Evolutionary conservation across 2,888 invertebrate genomes (phyloP).

Genomic region (Drosophila emarginata): DNA sequence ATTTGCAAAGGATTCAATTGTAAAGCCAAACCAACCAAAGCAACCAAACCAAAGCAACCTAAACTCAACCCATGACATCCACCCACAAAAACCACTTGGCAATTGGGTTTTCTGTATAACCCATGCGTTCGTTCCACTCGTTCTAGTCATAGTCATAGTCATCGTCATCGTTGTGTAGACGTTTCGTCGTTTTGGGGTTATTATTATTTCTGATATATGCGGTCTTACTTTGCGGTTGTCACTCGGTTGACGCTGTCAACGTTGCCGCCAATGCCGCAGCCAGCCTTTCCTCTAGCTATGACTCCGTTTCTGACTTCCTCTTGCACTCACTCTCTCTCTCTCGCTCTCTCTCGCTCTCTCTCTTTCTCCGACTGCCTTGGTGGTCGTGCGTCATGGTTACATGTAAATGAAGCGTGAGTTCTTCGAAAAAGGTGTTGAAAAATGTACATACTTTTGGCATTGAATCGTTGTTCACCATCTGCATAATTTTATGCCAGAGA

Average conservation of each 20-base stretch:
- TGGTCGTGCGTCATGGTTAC: conserved; percentile 65
- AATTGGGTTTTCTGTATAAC: conserved; percentile 40
- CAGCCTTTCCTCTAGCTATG: conserved; percentile 17
- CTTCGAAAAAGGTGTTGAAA: conserved; percentile 78
- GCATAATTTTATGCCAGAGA: conserved; percentile 69
- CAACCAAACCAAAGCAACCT: neutral
- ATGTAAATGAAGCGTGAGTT: conserved; percentile 80
- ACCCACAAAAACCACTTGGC: conserved; percentile 40
- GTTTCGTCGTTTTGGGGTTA: conserved; percentile 48
- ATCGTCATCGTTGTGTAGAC: conserved; percentile 23
- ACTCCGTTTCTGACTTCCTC: conserved; percentile 25
- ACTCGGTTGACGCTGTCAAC: conserved; percentile 57
- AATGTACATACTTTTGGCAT: conserved; percentile 51
- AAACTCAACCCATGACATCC: conserved; percentile 15
- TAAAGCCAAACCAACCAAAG: conserved; percentile 24
- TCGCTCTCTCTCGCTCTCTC: conserved; percentile 8
- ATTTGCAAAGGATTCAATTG: conserved; percentile 76
- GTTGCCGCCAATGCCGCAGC: neutral
- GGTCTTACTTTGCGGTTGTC: conserved; percentile 76
- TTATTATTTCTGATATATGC: conserved; percentile 77
- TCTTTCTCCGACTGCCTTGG: conserved; percentile 29
- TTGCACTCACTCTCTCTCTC: neutral
- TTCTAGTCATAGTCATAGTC: conserved; percentile 5
- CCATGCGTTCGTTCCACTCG: conserved; percentile 17
- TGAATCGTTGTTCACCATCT: conserved; percentile 54